Evolutionary conservation across 2,797 vertebrate genomes (phyloP), one percentile per base, ranked within the genome.

Genomic region (Sternarchorhynchus goeldii): DNA sequence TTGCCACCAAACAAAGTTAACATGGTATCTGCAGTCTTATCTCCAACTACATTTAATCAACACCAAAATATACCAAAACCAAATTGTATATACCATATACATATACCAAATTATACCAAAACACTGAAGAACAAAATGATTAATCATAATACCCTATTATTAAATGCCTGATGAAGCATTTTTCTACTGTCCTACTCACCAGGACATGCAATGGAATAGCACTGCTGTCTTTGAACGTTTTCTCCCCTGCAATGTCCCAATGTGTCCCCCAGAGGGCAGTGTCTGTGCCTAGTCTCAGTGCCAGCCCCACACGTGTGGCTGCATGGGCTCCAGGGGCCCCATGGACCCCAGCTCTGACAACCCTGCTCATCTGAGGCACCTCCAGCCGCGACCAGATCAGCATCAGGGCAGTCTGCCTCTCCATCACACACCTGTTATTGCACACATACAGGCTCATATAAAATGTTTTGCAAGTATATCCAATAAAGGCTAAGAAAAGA

Each of bases 301-400:
- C 96, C 94, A 0, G 91, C 84, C 16, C 95, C 95, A 14, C 96
- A 96, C 0, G 92, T 91, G 14, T 0, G 83, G 63, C 91, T 95
- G 86, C 96, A 98, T 0, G 85, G 12, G 2, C 88, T 91, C 96
- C 96, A 97, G 0, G 88, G 76, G 0, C 89, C 91, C 96, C 96
- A 97, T 5, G 90, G 62, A 1, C 89, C 88, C 96, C 96, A 98
- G 4, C 77, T 86, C 5, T 90, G 92, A 32, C 94, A 96, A 75
- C 75, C 90, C 76, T 78, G 79, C 88, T 95, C 96, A 74, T 93
- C 96, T 0, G 82, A 87, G 2, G 90, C 83, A 6, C 69, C 73
- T 18, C 75, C 85, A 0, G 41, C 73, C 0, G 75, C 63, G 10
- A 77, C 53, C 1, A 82, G 6, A 0, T 80, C 80, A n/a, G 82